Conservation (phyloP, 2,888 invertebrate species). For the Eristalis intricaria region DNA sequence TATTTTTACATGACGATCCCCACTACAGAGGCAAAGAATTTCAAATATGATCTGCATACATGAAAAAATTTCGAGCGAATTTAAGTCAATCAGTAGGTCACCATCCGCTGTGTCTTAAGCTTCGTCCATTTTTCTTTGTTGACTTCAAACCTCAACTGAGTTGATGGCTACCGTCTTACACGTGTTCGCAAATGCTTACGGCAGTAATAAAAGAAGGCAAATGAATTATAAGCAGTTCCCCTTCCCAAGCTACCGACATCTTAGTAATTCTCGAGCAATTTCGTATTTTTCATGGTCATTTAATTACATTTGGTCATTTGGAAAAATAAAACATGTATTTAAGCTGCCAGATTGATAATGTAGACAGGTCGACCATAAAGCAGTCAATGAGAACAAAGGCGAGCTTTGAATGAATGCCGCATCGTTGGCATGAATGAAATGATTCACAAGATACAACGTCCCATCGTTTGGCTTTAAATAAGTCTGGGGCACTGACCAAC, state of each 20-base stretch:
- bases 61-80: neutral
- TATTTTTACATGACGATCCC: neutral
- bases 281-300: too few relatives aligned
- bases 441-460: neutral
- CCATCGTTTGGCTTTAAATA: neutral
- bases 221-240: too few relatives aligned
- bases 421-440: neutral
- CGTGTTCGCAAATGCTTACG: too few relatives aligned
- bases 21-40: neutral
- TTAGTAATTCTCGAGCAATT: too few relatives aligned
- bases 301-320: too few relatives aligned
- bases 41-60: neutral
- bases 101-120: neutral
- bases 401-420: neutral
- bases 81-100: neutral
- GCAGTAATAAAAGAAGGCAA: too few relatives aligned
- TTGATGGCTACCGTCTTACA: too few relatives aligned
- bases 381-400: neutral
- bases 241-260: too few relatives aligned
- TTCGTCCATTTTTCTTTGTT: neutral
- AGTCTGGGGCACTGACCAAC: neutral
- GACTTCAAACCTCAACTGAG: neutral
- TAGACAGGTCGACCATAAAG: neutral
- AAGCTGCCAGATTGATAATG: neutral
- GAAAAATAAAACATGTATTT: too few relatives aligned